These are phyloP conservation scores for Tachystola acroxantha DNA, from an alignment of 2,888 invertebrate genomes.

Conservation along the genomic window DNA sequence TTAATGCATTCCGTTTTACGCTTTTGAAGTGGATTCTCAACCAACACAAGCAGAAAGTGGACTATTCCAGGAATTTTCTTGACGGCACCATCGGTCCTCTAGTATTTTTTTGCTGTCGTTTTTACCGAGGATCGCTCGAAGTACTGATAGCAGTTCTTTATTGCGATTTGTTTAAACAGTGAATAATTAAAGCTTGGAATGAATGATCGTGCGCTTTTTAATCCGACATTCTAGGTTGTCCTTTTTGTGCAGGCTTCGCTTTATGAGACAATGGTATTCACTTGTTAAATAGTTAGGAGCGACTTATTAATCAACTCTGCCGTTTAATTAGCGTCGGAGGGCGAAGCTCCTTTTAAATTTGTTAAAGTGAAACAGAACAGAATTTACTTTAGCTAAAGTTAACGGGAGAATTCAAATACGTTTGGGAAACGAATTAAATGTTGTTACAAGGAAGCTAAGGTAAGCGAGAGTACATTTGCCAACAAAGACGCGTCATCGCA, in stretches of 20 bases:
- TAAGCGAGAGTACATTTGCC: too few species aligned
- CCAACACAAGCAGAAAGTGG: conserved; percentile 40
- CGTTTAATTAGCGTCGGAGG: conserved; percentile 53
- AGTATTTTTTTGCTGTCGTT: conserved; percentile 44
- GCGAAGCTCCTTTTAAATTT: conserved; percentile 35
- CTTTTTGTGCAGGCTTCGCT: conserved; percentile 47
- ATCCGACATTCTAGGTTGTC: conserved; percentile 47
- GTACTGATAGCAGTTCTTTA: conserved; percentile 45
- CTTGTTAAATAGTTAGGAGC: conserved; percentile 63
- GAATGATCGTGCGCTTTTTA: conserved; percentile 62
- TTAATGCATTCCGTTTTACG: conserved; percentile 9
- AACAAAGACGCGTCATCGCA: too few species aligned
- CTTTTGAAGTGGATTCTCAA: conserved; percentile 26
- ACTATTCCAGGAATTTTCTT: conserved; percentile 53
- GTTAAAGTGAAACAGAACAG: conserved; percentile 29
- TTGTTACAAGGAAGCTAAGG: neutral
- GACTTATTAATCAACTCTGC: conserved; percentile 64
- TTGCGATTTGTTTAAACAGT: conserved; percentile 72
- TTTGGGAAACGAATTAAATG: neutral
- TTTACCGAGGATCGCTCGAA: conserved; percentile 37
- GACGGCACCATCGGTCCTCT: conserved; percentile 44
- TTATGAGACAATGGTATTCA: conserved; percentile 55
- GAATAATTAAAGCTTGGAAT: conserved; percentile 69
- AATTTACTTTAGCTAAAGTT: conserved; percentile 15
- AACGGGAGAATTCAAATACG: conserved; percentile 3